Percentiles rank a stretch among this genome's conserved stretches.
phyloP scores from a whole-genome alignment of 1,140 invertebrate genomes.

The Rhagoletis zephyria region DNA sequence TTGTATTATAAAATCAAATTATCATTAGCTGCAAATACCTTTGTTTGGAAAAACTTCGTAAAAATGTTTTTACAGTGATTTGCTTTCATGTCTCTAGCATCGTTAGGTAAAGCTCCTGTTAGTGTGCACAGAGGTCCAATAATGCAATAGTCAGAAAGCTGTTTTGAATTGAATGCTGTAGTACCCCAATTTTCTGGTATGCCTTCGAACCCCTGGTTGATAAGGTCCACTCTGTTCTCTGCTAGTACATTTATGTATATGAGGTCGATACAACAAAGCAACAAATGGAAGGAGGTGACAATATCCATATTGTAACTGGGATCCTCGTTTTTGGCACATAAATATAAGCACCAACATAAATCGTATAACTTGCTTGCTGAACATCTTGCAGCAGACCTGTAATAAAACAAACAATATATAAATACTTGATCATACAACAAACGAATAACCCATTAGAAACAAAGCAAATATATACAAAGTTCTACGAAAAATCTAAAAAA shows the following conservation, averaged over 20 bases:
- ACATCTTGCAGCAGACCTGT: conserved; percentile 79
- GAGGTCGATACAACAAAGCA: conserved; percentile 92
- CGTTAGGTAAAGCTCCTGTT: conserved; percentile 85
- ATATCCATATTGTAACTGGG: conserved; percentile 90
- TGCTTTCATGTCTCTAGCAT: conserved; percentile 92
- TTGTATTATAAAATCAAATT: too few species aligned
- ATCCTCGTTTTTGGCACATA: conserved; percentile 90
- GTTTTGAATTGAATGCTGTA: conserved; percentile 79
- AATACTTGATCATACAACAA: neutral
- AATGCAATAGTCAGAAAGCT: conserved; percentile 83
- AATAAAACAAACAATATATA: conserved; percentile 59
- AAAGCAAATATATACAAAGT: too few species aligned
- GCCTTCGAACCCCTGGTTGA: conserved; percentile 88
- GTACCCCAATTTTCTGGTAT: conserved; percentile 82
- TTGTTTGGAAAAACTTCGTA: conserved; percentile 85
- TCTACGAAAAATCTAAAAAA: too few species aligned
- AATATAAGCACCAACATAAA: conserved; percentile 94
- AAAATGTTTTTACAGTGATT: conserved; percentile 89
- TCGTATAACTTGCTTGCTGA: conserved; percentile 88
- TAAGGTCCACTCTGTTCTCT: conserved; percentile 85
- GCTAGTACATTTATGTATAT: conserved; percentile 90
- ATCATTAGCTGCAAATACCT: conserved; percentile 73
- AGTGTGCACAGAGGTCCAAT: conserved; percentile 87
- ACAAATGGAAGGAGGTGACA: conserved; percentile 93
- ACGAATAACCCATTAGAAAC: too few species aligned